Evolutionary conservation across 2,113 vertebrate species (phyloP), one percentile per base, ranked within the genome.

Genomic region (Dipodomys stephensi): DNA sequence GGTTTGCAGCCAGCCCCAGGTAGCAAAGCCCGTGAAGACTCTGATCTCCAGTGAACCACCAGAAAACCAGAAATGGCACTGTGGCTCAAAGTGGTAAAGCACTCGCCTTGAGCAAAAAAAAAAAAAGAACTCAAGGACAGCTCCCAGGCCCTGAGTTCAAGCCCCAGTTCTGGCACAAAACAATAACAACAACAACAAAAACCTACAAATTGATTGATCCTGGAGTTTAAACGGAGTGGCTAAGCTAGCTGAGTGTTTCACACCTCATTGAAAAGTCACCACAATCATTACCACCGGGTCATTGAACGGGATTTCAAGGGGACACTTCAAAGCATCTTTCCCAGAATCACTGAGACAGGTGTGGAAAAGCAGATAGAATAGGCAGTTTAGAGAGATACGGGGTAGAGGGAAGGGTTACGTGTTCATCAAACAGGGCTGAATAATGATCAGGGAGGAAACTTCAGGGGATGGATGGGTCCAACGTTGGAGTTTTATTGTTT

Each of bases 291-390:
- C 2, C 35, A 97, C 2, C 35, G 87, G 93, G 72, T 96, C 88
- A 90, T 96, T 97, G 97, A 53, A 44, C 65, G 69, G 90, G 96
- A 79, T 72, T 92, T 96, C 28, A 81, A 90, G 93, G 83, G 95
- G 90, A 68, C 84, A 32, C 88, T 96, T 97, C 95, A 96, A 90
- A 96, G 90, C 49, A 0, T 74, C 74, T 86, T 80, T 94, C 82
- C 81, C 18, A 3, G 92, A 97, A 97, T 96, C 65, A 93, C 85
- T 73, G 77, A 96, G 96, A 97, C 95, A 97, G 96, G 93, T 96
- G 93, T 93, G 84, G 94, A 82, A 79, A 76, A 39, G 30, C 53
- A 1, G 0, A 57, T 39, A 87, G 65, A 68, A 71, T 16, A 16
- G 62, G 44, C 28, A 4, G 44, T 86, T 92, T 77, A 57, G 85